phyloP scores from a whole-genome alignment of 1,140 invertebrate genomes.

The Panagrolaimus sp. region DNA sequence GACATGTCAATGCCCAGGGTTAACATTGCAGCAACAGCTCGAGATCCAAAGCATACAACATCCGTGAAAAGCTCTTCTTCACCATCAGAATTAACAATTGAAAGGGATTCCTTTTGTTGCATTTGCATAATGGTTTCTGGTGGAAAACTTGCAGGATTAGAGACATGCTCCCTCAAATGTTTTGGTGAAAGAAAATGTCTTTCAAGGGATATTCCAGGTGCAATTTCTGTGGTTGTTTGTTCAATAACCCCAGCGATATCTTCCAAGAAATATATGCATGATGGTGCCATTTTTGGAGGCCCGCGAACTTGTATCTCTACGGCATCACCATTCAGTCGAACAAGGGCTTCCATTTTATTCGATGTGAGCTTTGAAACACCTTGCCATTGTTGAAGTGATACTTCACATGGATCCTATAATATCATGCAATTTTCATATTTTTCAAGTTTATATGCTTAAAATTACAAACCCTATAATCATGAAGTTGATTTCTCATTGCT shows the following conservation, averaged over 20 bases:
- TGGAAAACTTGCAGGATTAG: slow-evolving; percentile 61
- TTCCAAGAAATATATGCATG: slow-evolving; percentile 69
- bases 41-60: slow-evolving; percentile 67
- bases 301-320: slow-evolving; percentile 68
- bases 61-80: slow-evolving; percentile 67
- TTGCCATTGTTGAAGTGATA: slow-evolving; percentile 74
- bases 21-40: slow-evolving; percentile 60
- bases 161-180: slow-evolving; percentile 48
- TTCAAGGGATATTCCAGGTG: slow-evolving; percentile 57
- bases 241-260: slow-evolving; percentile 70
- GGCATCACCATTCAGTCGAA: slow-evolving; percentile 67
- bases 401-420: slow-evolving; percentile 60
- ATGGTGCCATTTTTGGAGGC: slow-evolving; percentile 63
- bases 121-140: slow-evolving; percentile 65
- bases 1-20: slow-evolving; percentile 62
- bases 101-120: slow-evolving; percentile 59
- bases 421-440: neutral
- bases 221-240: slow-evolving; percentile 61
- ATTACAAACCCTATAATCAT: slow-evolving; percentile 60
- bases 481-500: slow-evolving; percentile 66
- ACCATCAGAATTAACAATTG: slow-evolving; percentile 65
- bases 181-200: slow-evolving; percentile 56
- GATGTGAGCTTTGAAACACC: slow-evolving; percentile 72
- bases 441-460: neutral
- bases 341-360: slow-evolving; percentile 69